Conservation (phyloP, 2,113 vertebrate species). For the Meriones unguiculatus region DNA sequence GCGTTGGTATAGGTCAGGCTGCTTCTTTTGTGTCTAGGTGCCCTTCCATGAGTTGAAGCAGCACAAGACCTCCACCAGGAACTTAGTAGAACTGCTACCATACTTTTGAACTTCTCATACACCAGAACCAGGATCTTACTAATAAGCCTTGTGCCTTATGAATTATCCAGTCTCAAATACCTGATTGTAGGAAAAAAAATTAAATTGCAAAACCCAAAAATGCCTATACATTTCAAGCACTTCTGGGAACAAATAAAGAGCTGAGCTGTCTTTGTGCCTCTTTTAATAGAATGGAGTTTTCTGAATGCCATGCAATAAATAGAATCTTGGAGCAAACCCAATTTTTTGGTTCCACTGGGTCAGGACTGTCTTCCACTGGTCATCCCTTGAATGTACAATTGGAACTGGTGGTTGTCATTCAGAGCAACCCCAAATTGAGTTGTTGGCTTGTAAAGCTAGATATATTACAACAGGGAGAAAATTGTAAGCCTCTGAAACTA, state of each 20-base stretch:
- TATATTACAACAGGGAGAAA: not conserved
- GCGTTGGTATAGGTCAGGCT: not conserved
- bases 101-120: not conserved
- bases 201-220: not conserved
- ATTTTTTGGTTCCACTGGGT: not conserved
- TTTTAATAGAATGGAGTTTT: not conserved
- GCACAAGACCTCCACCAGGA: not conserved
- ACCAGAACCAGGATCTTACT: not conserved
- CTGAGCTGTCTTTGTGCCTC: not conserved
- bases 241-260: not conserved
- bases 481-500: not conserved
- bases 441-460: not conserved
- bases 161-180: not conserved
- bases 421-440: not conserved
- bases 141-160: not conserved
- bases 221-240: not conserved
- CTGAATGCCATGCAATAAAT: not conserved
- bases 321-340: not conserved
- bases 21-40: not conserved
- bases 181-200: not conserved
- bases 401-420: not conserved
- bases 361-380: not conserved
- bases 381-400: not conserved
- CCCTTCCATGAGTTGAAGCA: not conserved
- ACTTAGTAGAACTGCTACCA: no score